Percentiles rank a stretch among this genome's conserved stretches.
These are phyloP conservation scores for Catostomus latipinnis DNA, from an alignment of 2,797 vertebrate species.

Conservation along the genomic window DNA sequence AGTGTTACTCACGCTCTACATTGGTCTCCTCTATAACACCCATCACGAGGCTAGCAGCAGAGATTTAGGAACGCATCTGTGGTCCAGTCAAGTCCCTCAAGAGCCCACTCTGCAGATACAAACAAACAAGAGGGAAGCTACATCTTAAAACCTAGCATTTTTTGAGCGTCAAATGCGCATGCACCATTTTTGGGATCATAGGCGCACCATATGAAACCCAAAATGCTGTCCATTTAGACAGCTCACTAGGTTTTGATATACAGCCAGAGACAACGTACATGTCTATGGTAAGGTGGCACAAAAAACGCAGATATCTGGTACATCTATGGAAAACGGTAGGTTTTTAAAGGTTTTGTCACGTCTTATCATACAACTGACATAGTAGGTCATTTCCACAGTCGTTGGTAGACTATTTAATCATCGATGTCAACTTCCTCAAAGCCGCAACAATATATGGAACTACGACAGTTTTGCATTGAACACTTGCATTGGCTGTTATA, in stretches of 20 bases:
- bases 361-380: not conserved
- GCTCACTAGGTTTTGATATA: not conserved
- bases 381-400: slow-evolving; percentile 8
- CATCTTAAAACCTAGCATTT: not conserved
- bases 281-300: slow-evolving; percentile 1
- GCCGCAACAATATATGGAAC: slow-evolving; percentile 9
- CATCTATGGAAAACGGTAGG: not conserved
- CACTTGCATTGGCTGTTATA: no score
- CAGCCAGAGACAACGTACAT: not conserved
- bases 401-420: not conserved
- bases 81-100: slow-evolving; percentile 46
- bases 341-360: not conserved
- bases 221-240: not conserved
- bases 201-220: not conserved
- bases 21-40: slow-evolving; percentile 77
- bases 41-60: slow-evolving; percentile 50
- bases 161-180: not conserved
- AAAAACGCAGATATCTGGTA: not conserved
- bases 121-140: slow-evolving; percentile 6
- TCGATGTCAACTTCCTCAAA: slow-evolving; percentile 41
- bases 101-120: slow-evolving; percentile 23
- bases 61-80: slow-evolving; percentile 61
- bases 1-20: slow-evolving; percentile 77
- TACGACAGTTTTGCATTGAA: slow-evolving; percentile 7
- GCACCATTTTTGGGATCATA: not conserved